phyloP scores from a whole-genome alignment of 2,113 vertebrate species.

The Erythrolamprus reginae region DNA sequence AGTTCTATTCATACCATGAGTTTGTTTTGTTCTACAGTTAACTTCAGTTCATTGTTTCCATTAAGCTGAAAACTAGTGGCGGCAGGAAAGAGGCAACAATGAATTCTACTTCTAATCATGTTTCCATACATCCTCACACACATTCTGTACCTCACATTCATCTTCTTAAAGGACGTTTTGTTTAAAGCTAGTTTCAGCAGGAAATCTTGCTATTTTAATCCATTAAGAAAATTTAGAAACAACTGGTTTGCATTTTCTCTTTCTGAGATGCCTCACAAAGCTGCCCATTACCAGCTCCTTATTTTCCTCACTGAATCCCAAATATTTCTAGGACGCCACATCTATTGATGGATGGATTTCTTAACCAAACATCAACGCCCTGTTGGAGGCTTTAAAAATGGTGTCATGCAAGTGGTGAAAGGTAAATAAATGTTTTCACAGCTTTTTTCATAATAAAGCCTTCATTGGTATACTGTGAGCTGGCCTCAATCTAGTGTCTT shows the following conservation, averaged over 20 bases:
- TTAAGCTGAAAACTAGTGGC: background rate
- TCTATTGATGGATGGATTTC: background rate
- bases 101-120: background rate
- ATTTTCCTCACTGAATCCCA: background rate
- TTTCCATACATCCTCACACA: background rate
- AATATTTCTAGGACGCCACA: background rate
- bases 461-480: background rate
- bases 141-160: background rate
- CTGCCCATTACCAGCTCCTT: background rate
- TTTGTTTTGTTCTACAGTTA: too few species aligned
- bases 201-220: background rate
- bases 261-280: background rate
- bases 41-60: too few species aligned
- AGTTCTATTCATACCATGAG: background rate
- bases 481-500: background rate
- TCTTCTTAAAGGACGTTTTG: accelerated
- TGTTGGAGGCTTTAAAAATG: background rate
- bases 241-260: background rate
- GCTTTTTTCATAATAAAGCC: background rate
- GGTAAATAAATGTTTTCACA: background rate
- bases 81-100: background rate
- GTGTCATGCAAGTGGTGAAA: background rate
- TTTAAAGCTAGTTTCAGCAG: background rate
- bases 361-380: constrained; percentile 8
- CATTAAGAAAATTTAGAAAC: background rate